phyloP scores from a whole-genome alignment of 2,888 invertebrate genomes.

The Hoplodrina ambigua region DNA sequence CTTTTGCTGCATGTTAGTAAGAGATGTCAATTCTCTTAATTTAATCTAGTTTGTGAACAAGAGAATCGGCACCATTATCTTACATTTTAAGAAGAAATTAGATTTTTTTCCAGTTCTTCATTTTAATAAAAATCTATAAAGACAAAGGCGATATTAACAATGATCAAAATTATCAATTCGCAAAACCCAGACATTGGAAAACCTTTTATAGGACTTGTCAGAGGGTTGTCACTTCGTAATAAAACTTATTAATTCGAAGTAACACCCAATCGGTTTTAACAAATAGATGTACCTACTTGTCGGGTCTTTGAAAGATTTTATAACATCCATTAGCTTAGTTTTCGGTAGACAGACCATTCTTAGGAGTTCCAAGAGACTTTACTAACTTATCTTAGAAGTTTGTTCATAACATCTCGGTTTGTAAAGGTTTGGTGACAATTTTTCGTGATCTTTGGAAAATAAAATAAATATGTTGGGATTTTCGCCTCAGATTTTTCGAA shows the following conservation, averaged over 20 bases:
- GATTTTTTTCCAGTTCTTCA: background rate
- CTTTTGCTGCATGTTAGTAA: too few relatives aligned
- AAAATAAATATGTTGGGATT: slow-evolving; percentile 4
- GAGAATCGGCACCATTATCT: too few relatives aligned
- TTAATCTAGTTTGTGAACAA: too few relatives aligned
- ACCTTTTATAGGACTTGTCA: slow-evolving; percentile 31
- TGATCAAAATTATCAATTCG: slow-evolving; percentile 13
- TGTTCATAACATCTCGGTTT: slow-evolving; percentile 22
- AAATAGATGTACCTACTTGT: slow-evolving; percentile 42
- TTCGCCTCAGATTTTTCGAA: background rate
- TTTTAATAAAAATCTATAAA: background rate
- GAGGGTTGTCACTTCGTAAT: slow-evolving; percentile 34
- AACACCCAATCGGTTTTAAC: slow-evolving; percentile 48
- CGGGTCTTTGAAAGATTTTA: slow-evolving; percentile 60
- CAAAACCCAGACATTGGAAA: slow-evolving; percentile 6
- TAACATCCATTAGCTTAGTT: slow-evolving; percentile 59
- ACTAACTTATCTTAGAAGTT: slow-evolving; percentile 47
- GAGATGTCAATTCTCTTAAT: too few relatives aligned
- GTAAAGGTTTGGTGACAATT: slow-evolving; percentile 12
- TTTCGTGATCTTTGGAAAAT: slow-evolving; percentile 3
- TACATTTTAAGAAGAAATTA: too few relatives aligned
- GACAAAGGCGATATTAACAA: background rate
- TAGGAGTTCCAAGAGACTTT: slow-evolving; percentile 30
- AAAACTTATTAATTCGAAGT: slow-evolving; percentile 46
- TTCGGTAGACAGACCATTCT: slow-evolving; percentile 45